phyloP scores from a whole-genome alignment of 2,888 invertebrate species.

The Agrochola macilenta region DNA sequence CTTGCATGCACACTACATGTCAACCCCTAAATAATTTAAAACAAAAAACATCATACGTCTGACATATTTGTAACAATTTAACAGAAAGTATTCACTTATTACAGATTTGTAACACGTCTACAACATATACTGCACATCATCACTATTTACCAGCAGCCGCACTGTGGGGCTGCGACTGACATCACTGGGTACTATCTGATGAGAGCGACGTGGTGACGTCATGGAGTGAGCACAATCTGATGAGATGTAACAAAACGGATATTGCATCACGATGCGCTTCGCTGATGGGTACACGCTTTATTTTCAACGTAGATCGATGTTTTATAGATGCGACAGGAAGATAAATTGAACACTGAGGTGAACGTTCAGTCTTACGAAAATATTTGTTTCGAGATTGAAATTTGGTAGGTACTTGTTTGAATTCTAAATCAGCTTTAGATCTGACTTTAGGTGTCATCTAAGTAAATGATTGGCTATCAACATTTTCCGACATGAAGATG shows the following conservation, averaged over 20 bases:
- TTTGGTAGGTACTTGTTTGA: background rate
- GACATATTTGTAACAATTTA: background rate
- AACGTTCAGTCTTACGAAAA: background rate
- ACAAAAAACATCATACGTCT: background rate
- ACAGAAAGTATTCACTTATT: background rate
- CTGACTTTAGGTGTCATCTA: background rate
- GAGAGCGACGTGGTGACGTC: slow-evolving; percentile 27
- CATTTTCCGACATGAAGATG: background rate
- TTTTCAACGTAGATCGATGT: slow-evolving; percentile 19
- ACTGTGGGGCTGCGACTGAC: slow-evolving; percentile 38
- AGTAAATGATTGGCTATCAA: background rate
- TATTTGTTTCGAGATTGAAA: background rate
- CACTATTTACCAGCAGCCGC: background rate
- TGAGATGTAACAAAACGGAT: slow-evolving; percentile 70
- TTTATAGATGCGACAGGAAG: background rate
- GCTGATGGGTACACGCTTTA: slow-evolving; percentile 40
- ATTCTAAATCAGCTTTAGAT: background rate
- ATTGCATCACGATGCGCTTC: slow-evolving; percentile 63
- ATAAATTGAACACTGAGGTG: background rate
- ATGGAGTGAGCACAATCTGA: slow-evolving; percentile 64
- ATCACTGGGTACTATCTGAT: slow-evolving; percentile 44
- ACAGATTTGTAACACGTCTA: background rate
- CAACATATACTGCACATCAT: background rate
- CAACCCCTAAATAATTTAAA: background rate
- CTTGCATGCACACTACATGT: no score